phyloP scores from a whole-genome alignment of 2,797 vertebrate species.

The Notoglanidium macrostoma region DNA sequence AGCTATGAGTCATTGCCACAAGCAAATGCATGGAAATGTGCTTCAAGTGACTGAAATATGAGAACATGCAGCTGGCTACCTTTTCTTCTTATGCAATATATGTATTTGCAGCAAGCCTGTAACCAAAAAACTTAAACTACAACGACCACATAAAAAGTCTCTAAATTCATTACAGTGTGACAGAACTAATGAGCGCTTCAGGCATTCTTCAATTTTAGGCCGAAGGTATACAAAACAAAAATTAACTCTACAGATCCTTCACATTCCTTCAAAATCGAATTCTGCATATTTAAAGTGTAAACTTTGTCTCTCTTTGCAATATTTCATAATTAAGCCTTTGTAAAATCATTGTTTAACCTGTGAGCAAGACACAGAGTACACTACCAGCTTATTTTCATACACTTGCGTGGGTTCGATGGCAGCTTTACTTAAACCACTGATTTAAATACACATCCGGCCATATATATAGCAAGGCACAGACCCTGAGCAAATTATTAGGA shows the following conservation, averaged over 20 bases:
- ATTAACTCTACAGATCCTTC: too few relatives aligned
- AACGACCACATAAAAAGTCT: not conserved
- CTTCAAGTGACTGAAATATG: slow-evolving; percentile 15
- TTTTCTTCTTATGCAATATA: not conserved
- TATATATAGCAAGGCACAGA: not conserved
- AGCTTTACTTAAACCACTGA: slow-evolving; percentile 32
- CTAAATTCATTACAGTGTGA: not conserved
- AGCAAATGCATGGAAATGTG: slow-evolving; percentile 71
- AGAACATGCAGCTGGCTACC: slow-evolving; percentile 5
- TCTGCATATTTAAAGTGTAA: not conserved
- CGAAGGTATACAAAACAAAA: not conserved
- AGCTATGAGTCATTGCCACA: slow-evolving; percentile 64
- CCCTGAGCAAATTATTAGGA: not conserved
- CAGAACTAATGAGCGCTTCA: not conserved
- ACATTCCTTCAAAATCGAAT: not conserved
- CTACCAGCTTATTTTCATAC: slow-evolving; percentile 43
- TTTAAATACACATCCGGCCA: slow-evolving; percentile 38
- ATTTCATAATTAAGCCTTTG: not conserved
- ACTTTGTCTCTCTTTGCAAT: not conserved
- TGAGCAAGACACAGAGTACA: not conserved
- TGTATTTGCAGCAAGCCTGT: not conserved
- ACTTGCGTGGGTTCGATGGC: slow-evolving; percentile 25
- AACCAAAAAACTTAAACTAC: not conserved
- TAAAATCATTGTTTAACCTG: not conserved
- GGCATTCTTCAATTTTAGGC: not conserved